Evolutionary conservation across 1,140 invertebrate genomes (phyloP), one percentile per base, ranked within the genome.

Genomic region (Pinna nobilis): DNA sequence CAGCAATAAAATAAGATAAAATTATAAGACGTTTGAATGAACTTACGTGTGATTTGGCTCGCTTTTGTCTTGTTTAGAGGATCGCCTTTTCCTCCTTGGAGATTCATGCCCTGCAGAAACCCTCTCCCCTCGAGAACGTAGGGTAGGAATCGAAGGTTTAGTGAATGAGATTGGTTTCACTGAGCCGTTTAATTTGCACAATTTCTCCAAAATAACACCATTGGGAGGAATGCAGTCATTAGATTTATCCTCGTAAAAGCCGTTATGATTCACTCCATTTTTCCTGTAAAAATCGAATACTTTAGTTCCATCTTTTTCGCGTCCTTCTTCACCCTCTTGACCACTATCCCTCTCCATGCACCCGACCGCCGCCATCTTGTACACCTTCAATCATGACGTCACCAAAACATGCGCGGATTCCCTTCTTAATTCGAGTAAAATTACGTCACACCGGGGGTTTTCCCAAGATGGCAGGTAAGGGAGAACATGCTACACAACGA

Each of bases 361-460:
- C 77, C 81, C 79, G 74, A 83, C 80, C 55, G 76, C 76, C 82
- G 82, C 82, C 82, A 83, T 83, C 77, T 82, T 83, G 80, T 73
- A 80, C 75, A 83, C 80, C 80, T 76, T 80, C 78, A 75, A 72
- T 70, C 66, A 57, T 83, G 77, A 82, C 80, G 80, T 83, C 79
- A 79, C 47, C 9, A 49, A 72, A 76, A 74, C 39, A 57, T 75
- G 75, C 64, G 74, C 61, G 77, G 82, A 78, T 74, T 82, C 67
- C 78, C 80, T 70, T 60, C 65, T 28, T 49, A 59, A 20, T n/a
- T 25, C 41, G 32, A 47, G 61, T 70, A 37, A 66, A 70, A 68
- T 81, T 70, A 78, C 77, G 70, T 76, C 72, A 59, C 13, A 60
- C 30, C 33, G 65, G 71, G 81, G 75, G 57, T 77, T 79, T 79